phyloP scores from a whole-genome alignment of 2,888 invertebrate genomes.

The Dryomyza anilis region DNA sequence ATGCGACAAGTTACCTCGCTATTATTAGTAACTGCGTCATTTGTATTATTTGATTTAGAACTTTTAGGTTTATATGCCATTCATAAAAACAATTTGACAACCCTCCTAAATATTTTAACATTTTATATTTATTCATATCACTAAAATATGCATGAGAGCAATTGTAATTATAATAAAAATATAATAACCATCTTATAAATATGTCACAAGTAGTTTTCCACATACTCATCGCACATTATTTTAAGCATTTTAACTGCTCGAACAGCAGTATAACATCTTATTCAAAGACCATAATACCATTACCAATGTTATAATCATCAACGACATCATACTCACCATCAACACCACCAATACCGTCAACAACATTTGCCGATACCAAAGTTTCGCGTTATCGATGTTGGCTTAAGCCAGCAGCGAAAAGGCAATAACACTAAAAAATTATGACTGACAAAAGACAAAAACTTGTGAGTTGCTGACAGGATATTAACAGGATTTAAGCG shows the following conservation, averaged over 20 bases:
- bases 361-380: neutral
- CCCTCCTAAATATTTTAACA: too few relatives aligned
- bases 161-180: conserved; percentile 7
- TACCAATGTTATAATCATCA: too few relatives aligned
- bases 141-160: neutral
- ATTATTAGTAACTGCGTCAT: too few relatives aligned
- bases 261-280: neutral
- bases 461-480: conserved; percentile 10
- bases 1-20: too few relatives aligned
- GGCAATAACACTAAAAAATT: conserved; percentile 58
- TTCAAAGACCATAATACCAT: too few relatives aligned
- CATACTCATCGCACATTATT: conserved; percentile 7
- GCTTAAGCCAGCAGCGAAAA: conserved; percentile 4
- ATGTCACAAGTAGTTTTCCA: conserved; percentile 7
- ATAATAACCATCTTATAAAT: conserved; percentile 8
- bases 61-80: too few relatives aligned
- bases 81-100: too few relatives aligned
- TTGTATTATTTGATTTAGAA: too few relatives aligned
- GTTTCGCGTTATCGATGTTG: conserved; percentile 1
- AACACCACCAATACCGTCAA: neutral
- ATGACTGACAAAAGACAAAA: conserved; percentile 40
- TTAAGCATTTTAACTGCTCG: neutral
- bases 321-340: neutral
- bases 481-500: conserved; percentile 12
- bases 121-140: too few relatives aligned